Evolutionary conservation across 2,113 vertebrate species (phyloP), one percentile per base, ranked within the genome.

Genomic region (Ranitomeya imitator): DNA sequence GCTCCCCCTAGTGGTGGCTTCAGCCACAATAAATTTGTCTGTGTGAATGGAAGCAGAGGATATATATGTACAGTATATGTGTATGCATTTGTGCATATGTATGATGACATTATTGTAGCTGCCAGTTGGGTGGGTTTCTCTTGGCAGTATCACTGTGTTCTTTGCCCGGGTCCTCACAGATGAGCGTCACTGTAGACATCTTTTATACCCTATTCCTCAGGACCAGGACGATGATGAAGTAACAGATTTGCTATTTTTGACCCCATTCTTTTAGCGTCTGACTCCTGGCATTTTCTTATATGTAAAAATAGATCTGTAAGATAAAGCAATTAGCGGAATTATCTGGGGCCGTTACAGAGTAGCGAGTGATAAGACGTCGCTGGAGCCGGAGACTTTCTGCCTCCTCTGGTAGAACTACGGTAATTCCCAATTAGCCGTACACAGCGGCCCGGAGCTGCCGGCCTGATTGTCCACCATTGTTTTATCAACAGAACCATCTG

Each of bases 401-500:
- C 16, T 79, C 69, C 19, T 69, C 37, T 83, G 63, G 61, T 12
- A 69, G 37, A 83, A 65, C 31, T 67, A n/a, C n/a, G n/a, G n/a
- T n/a, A 69, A 83, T 83, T 71, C 82, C 65, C 45, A 71, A 84
- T 69, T 84, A 84, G 13, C 45, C 1, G 15, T 26, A 23, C 63
- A 0, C 9, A 8, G 51, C 8, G 2, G 45, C 61, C 82, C 7
- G 2, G 11, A 54, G 21, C 31, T 26, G n/a, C 21, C 52, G 51
- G 52, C 10, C 82, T 55, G 31, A 54, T 84, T 26, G 61, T 26
- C 82, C 23, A n/a, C 10, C 69, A 45, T 59, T 59, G 67, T 76
- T 85, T 12, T 85, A 85, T 74, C 69, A 85, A 51, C 52, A 21
- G 54, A 76, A 59, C 83, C 83, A 59, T 76, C 83, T 85, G 54